phyloP scores from a whole-genome alignment of 2,113 vertebrate genomes.

The Ceratotherium simum region DNA sequence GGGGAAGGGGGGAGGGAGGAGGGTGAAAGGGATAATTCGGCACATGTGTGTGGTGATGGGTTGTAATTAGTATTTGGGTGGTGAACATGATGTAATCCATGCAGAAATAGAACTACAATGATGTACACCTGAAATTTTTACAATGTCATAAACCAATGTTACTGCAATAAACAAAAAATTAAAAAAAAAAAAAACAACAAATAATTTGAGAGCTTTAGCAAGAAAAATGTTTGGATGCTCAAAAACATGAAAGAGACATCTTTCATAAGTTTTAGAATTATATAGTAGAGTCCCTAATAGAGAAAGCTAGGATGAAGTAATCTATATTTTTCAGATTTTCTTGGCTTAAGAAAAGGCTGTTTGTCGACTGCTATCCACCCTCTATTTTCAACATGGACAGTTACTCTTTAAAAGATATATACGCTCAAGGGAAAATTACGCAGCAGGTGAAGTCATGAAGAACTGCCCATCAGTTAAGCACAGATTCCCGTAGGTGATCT shows the following conservation, averaged over 20 bases:
- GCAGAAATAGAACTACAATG: too few relatives aligned
- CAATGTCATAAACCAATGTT: too few relatives aligned
- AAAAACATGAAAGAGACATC: background rate
- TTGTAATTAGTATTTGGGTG: too few relatives aligned
- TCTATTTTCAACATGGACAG: constrained; percentile 33
- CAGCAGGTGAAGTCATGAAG: background rate
- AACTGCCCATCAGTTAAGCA: constrained; percentile 29
- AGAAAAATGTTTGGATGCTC: background rate
- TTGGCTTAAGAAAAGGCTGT: background rate
- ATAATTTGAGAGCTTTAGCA: background rate
- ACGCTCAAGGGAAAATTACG: constrained; percentile 43
- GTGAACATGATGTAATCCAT: too few relatives aligned
- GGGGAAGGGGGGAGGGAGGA: too few relatives aligned
- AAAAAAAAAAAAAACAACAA: too few relatives aligned
- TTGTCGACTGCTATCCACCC: background rate
- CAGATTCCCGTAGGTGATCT: background rate
- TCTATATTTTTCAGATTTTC: constrained; percentile 34
- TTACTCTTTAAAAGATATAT: background rate
- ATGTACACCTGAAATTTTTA: too few relatives aligned
- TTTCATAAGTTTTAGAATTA: constrained; percentile 30
- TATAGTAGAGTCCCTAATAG: background rate
- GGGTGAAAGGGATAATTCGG: too few relatives aligned
- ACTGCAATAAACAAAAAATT: too few relatives aligned
- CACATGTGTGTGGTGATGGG: too few relatives aligned
- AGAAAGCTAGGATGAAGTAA: background rate